A percentile compares a stretch with the other conserved stretches of the same genome.
These are phyloP conservation scores for Naso thynnoides DNA, from an alignment of 2,797 vertebrate species.

Conservation along the genomic window DNA sequence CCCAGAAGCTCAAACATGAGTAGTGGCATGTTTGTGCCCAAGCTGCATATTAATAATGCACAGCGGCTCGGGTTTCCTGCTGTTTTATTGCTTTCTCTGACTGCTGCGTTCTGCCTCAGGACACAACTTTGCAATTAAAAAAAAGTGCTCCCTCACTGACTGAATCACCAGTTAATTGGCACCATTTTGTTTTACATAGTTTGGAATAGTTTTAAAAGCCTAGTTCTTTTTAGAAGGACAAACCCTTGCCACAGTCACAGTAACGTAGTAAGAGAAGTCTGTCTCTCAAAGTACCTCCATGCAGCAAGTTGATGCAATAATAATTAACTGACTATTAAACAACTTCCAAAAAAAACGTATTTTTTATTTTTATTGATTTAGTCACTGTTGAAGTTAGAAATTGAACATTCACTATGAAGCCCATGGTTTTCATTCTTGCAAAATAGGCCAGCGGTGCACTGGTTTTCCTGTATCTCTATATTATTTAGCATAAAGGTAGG, in stretches of 20 bases:
- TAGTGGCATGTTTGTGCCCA: conserved; percentile 20
- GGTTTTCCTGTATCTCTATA: no score
- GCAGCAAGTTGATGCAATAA: not conserved
- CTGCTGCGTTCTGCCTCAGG: conserved; percentile 26
- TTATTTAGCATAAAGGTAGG: no score
- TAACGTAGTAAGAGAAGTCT: not conserved
- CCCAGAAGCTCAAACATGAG: conserved; percentile 25
- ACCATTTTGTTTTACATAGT: conserved; percentile 5
- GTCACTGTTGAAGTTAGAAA: not conserved
- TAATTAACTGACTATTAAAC: not conserved
- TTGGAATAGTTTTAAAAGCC: conserved; percentile 16
- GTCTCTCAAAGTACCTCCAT: not conserved
- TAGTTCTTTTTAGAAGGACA: not conserved
- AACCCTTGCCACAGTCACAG: not conserved
- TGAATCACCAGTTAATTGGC: not conserved
- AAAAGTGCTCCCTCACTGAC: conserved; percentile 7
- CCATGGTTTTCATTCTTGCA: no score
- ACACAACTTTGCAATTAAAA: conserved; percentile 7
- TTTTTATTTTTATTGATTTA: no score
- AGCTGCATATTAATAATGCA: conserved; percentile 67
- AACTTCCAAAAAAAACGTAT: not conserved
- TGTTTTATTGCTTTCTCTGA: conserved; percentile 44
- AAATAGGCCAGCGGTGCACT: no score
- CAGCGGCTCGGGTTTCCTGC: conserved; percentile 47
- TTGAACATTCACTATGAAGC: no score